Base-by-base conservation (phyloP, 2,113 vertebrate species). In the Brachyistius frenatus region DNA sequence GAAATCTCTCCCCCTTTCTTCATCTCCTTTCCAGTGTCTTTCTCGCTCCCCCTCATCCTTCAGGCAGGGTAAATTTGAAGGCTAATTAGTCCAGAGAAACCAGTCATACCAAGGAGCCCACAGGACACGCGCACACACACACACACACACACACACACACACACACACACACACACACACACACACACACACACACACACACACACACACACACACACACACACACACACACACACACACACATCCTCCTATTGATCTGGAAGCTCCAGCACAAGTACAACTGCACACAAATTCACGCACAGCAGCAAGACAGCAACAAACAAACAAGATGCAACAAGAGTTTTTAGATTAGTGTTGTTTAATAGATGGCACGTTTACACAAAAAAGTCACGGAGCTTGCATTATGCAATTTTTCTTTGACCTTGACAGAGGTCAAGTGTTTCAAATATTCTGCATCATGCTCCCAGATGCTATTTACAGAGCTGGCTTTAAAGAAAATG, bases 31-130 rank as follows among this genome's bases (percentile, higher is more conserved):
- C 75, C 53, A 76, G 8, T 50, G 46, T 64, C 71, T 69, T 46
- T 69, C 73, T 46, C 30, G 16, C 47, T 9, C 62, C 13, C 37
- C 73, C 30, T 65, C 62, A 60, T 85, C 80, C 87, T 91, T 73
- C 78, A 80, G 86, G 84, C 79, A 4, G 36, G 53, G 65, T 70
- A 65, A 7, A 84, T 82, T 65, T 68, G 69, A 84, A 77, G 89
- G 73, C 85, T 90, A 92, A 92, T 91, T 92, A 88, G 86, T 88
- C 85, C 85, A 73, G 84, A 89, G 81, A 91, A 86, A 74, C 72
- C 79, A 78, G 84, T 79, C 81, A 76, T 62, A 78, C 67, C 73
- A 70, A 84, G 73, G 67, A 80, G 74, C 41, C 61, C 71, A 86
- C 81, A 46, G 85, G 83, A 49, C 46, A 77, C n/a, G n/a, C n/a